phyloP scores from a whole-genome alignment of 2,113 vertebrate species.

The Brachypodius melanocephalos region DNA sequence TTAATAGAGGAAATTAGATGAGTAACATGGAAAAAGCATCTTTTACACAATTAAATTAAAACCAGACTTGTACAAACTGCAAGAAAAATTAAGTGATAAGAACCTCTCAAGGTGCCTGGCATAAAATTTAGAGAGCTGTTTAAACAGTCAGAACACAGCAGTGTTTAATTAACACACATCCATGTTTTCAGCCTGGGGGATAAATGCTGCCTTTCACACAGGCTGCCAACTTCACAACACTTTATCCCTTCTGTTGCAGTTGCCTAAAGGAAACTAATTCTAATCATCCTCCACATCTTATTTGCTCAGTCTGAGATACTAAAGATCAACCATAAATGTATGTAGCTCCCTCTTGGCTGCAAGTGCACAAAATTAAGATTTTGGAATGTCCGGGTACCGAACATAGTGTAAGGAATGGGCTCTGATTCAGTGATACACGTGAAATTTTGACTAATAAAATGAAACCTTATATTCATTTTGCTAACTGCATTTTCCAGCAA shows the following conservation, averaged over 20 bases:
- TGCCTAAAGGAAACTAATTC: neutral
- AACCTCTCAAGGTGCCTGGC: neutral
- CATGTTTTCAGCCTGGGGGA: neutral
- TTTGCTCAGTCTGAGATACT: neutral
- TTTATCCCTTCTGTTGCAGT: neutral
- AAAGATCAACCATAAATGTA: neutral
- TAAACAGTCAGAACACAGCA: neutral
- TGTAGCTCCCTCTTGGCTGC: neutral
- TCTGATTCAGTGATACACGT: neutral
- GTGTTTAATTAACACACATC: neutral
- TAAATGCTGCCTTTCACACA: neutral
- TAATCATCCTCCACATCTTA: neutral
- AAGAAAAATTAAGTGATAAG: neutral
- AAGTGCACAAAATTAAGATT: neutral
- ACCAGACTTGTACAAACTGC: neutral
- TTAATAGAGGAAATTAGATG: neutral
- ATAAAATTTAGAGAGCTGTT: neutral
- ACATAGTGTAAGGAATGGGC: neutral
- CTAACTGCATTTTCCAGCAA: neutral
- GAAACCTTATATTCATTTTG: neutral
- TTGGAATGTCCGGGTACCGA: neutral
- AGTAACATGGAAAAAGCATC: neutral
- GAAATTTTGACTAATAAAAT: neutral
- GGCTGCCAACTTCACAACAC: neutral
- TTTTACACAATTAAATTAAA: neutral